Evolutionary conservation across 53 echinoderm and acorn worm species (phyloP), one percentile per base, ranked within the genome.

Genomic region (Apostichopus leukothele): DNA sequence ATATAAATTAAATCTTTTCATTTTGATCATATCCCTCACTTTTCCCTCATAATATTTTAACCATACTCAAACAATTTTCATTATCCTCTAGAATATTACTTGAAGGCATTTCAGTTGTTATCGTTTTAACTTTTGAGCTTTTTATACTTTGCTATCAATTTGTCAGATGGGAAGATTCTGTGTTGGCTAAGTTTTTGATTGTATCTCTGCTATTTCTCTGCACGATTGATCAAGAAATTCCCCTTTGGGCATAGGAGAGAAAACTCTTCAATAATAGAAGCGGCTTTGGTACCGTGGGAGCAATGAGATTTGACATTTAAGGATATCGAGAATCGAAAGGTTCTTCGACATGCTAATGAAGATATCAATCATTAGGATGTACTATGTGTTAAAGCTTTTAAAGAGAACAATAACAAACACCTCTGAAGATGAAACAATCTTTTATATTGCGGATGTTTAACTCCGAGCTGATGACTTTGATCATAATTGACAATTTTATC

Each of bases 121-220:
- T 16, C 53, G 19, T 79, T 51, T 79, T 39, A 39, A 39, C 39
- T 39, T 39, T 39, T n/a, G 5, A 51, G n/a, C 79, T 79, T 18
- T 51, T 79, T 18, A 27, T 51, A 19, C 51, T 18, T 16, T 51
- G 7, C 53, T 79, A 53, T 20, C 79, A 79, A n/a, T 79, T 79
- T 63, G 63, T 52, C 12, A 51, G 79, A 19, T 52, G 39, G 51
- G 52, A 18, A 51, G 52, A 13, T 79, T 79, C 51, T 10, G 51
- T 79, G 4, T 79, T 79, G 53, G 79, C 53, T 9, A 79, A 79
- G 79, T 50, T 79, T 53, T 79, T 79, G 79, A 79, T 79, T 53
- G 53, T 79, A 52, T 79, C 53, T 16, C 19, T 52, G 52, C 9
- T 75, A 7, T 79, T 79, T 79, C 79, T 79, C 53, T 79, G 79